Base-by-base conservation (phyloP, 2,888 invertebrate species). In the Incurvaria masculella region DNA sequence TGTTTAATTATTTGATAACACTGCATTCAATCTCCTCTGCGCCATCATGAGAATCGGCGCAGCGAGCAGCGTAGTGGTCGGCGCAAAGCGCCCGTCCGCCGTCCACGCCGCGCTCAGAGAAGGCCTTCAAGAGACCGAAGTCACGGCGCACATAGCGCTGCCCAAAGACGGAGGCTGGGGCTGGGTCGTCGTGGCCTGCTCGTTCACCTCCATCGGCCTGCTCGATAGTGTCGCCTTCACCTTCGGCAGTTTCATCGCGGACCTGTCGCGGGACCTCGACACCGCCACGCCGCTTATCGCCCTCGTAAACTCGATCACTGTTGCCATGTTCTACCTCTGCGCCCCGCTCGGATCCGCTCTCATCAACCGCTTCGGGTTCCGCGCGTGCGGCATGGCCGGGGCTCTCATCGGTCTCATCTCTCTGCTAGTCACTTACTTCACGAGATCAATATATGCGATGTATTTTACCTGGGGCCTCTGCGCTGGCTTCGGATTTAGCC, bases 131-230 rank as follows among this genome's bases (percentile, higher is more conserved):
- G 72, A 73, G 63, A 70, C 68, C 47, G 76, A 76, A 63, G 72
- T 78, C 39, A 61, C 71, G 44, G 72, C 74, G 16, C 69, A 74
- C 60, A 68, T 78, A 56, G 62, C 68, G 41, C 55, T 75, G 33
- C 75, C 76, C 14, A 55, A 61, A 48, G 76, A 78, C 52, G 73
- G 73, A 49, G 68, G 69, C 20, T 76, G 75, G 74, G 75, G 74
- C 38, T 78, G 76, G 76, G 59, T 73, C 4, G 75, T 78, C 11
- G 69, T 75, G 2, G 47, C 55, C 39, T 60, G 65, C 21, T 57
- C 70, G 8, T 75, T 75, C 57, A 51, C 53, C 14, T 55, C 55
- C 52, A 63, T 69, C 51, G 64, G 68, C 50, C 52, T 75, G 45
- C 51, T 74, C 45, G 76, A 78, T 52, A 76, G 76, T 26, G 54